Evolutionary conservation across 2,113 vertebrate species (phyloP).

Genomic region (Thamnophis sirtalis): DNA sequence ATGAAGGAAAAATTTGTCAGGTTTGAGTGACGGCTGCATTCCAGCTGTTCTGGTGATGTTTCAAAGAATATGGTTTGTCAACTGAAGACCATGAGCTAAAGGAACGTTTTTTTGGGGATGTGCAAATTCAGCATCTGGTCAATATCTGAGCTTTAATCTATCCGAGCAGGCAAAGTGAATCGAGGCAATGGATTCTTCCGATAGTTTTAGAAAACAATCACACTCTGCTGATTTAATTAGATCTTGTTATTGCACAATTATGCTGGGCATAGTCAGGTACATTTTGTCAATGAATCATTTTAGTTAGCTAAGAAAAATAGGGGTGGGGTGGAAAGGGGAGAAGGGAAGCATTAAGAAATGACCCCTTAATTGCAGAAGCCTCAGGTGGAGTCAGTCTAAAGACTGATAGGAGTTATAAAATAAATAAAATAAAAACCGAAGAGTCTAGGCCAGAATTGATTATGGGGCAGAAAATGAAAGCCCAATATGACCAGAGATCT

Average conservation of each 20-base stretch:
- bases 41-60: neutral
- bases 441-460: conserved; percentile 14
- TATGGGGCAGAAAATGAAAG: conserved; percentile 17
- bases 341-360: neutral
- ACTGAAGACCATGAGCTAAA: neutral
- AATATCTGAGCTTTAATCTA: neutral
- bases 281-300: neutral
- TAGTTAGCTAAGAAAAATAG: neutral
- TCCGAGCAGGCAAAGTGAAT: rapidly evolving
- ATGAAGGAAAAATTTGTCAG: neutral
- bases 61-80: neutral
- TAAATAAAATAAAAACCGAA: conserved; percentile 31
- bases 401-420: conserved; percentile 14
- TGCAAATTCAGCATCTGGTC: neutral
- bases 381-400: conserved; percentile 11
- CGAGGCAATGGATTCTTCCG: neutral
- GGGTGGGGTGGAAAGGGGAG: neutral
- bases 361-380: neutral
- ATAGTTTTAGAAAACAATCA: neutral
- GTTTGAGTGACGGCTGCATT: neutral
- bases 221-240: neutral
- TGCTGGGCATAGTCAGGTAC: neutral
- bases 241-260: conserved; percentile 12
- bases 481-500: conserved; percentile 1
- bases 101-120: neutral